These are phyloP conservation scores for Phyllotis vaccarum DNA, from an alignment of 2,797 vertebrate genomes.

Conservation along the genomic window DNA sequence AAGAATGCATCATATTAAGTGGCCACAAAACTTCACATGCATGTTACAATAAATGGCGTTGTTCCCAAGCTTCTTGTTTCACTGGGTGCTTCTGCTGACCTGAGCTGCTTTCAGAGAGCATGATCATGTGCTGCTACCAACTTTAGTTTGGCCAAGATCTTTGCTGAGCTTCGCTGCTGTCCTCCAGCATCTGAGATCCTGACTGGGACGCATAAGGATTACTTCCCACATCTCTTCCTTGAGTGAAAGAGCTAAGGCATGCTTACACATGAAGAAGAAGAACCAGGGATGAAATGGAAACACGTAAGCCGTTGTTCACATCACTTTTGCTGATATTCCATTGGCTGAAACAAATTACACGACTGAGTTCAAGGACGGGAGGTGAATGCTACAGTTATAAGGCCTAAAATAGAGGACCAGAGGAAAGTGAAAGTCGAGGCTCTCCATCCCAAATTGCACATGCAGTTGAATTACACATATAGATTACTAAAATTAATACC, in stretches of 20 bases:
- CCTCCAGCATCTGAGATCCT: background rate
- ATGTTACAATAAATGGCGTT: background rate
- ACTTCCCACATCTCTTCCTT: background rate
- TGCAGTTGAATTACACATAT: background rate
- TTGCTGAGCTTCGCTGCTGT: background rate
- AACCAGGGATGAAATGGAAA: constrained; percentile 17
- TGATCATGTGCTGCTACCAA: background rate
- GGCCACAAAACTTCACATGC: background rate
- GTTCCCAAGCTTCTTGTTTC: constrained; percentile 10
- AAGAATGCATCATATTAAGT: background rate
- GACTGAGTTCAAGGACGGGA: background rate
- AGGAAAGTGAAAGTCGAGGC: background rate
- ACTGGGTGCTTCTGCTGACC: background rate
- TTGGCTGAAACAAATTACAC: constrained; percentile 27
- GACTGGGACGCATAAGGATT: background rate
- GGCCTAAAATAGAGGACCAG: background rate
- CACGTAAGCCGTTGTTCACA: background rate
- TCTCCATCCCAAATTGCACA: background rate
- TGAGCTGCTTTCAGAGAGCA: background rate
- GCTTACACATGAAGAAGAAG: background rate
- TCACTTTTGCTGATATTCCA: constrained; percentile 41
- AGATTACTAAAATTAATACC: constrained; percentile 45
- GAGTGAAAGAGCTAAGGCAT: background rate
- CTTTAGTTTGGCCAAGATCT: background rate
- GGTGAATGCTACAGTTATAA: background rate